Percentiles rank a stretch among this genome's conserved stretches.
Conservation (phyloP, 2,797 vertebrate genomes). For the Holocentrus rufus region DNA sequence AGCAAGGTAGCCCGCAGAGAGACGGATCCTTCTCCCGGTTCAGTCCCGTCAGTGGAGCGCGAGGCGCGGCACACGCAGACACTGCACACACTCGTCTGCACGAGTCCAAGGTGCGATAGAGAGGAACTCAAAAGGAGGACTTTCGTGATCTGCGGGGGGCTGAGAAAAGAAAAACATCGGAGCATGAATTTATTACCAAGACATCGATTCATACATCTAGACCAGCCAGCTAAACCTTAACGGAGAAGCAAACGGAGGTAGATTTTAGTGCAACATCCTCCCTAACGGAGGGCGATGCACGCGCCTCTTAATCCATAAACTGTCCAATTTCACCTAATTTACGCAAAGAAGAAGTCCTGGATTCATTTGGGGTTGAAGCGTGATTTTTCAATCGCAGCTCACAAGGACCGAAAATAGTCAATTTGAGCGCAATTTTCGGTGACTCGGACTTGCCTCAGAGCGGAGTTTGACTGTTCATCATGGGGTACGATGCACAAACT, state of each 20-base stretch:
- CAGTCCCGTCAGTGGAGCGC: conserved; percentile 75
- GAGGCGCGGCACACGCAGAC: conserved; percentile 58
- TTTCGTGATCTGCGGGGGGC: conserved; percentile 52
- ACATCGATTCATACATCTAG: conserved; percentile 59
- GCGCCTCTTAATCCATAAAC: conserved; percentile 49
- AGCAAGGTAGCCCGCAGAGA: conserved; percentile 75
- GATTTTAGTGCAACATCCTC: conserved; percentile 65
- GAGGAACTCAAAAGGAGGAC: conserved; percentile 66
- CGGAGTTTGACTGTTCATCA: conserved; percentile 78
- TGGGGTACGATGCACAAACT: conserved; percentile 85
- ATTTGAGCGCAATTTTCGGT: conserved; percentile 42
- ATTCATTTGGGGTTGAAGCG: conserved; percentile 45
- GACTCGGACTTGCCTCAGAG: conserved; percentile 73
- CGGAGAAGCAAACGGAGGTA: conserved; percentile 39
- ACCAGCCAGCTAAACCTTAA: conserved; percentile 47
- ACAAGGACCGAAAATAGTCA: conserved; percentile 22
- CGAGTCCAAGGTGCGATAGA: conserved; percentile 59
- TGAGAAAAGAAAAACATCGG: conserved; percentile 38
- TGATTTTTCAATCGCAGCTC: conserved; percentile 35
- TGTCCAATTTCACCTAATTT: conserved; percentile 58
- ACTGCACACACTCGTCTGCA: conserved; percentile 50
- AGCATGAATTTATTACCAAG: conserved; percentile 71
- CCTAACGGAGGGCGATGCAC: conserved; percentile 60
- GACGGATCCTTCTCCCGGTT: conserved; percentile 66
- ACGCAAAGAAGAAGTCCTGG: conserved; percentile 52